phyloP scores from a whole-genome alignment of 2,113 vertebrate species.

The Rhinopomastus cyanomelas region DNA sequence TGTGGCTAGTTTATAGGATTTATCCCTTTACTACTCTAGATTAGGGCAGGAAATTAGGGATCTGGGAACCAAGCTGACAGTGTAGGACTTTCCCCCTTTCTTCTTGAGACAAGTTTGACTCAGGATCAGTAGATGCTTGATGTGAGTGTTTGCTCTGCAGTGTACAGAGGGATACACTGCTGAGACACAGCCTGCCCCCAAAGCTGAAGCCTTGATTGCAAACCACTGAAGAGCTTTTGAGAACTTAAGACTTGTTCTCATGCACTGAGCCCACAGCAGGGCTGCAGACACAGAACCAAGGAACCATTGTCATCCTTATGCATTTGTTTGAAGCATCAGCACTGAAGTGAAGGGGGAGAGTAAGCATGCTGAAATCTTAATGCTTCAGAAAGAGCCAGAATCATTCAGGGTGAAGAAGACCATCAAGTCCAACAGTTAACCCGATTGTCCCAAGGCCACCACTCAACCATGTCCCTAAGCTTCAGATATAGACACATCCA shows the following conservation, averaged over 20 bases:
- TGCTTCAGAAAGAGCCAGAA: neutral
- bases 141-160: neutral
- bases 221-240: neutral
- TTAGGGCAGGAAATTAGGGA: neutral
- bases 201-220: neutral
- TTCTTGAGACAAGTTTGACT: neutral
- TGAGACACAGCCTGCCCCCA: neutral
- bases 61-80: neutral
- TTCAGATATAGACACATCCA: too few relatives aligned
- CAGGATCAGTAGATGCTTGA: neutral
- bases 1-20: neutral
- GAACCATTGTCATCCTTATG: neutral
- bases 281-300: neutral
- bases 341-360: neutral
- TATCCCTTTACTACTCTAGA: neutral
- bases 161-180: neutral
- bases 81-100: rapidly evolving
- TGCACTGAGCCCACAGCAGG: neutral
- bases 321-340: neutral
- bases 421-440: too few relatives aligned
- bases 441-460: too few relatives aligned
- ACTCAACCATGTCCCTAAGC: too few relatives aligned
- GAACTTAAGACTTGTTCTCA: neutral
- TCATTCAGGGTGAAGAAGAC: too few relatives aligned
- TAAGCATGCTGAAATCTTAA: neutral